phyloP scores from a whole-genome alignment of 2,797 vertebrate species.

The Schizopygopsis pylzovi region DNA sequence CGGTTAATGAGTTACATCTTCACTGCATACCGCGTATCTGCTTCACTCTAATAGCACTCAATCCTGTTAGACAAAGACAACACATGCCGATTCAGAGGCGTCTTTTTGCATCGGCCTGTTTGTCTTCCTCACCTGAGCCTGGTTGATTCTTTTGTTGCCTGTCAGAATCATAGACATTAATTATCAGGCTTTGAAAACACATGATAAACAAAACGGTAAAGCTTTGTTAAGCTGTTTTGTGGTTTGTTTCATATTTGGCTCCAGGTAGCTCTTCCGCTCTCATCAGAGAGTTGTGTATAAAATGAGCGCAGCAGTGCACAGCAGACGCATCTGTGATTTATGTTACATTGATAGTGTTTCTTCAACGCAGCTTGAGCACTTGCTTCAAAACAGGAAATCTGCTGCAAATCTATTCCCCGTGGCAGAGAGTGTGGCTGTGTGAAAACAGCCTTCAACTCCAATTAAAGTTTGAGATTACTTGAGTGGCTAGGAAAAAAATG shows the following conservation, averaged over 20 bases:
- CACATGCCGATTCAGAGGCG: background rate
- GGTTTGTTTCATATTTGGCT: slow-evolving; percentile 34
- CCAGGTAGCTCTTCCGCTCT: slow-evolving; percentile 23
- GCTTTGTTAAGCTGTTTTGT: background rate
- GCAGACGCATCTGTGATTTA: slow-evolving; percentile 33
- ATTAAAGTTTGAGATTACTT: slow-evolving; percentile 33
- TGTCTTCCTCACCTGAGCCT: slow-evolving; percentile 21
- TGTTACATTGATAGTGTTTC: slow-evolving; percentile 28
- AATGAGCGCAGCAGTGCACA: slow-evolving; percentile 16
- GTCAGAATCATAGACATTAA: background rate
- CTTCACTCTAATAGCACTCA: background rate
- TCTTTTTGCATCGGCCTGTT: background rate
- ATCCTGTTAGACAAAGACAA: background rate
- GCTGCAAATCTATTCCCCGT: slow-evolving; percentile 28
- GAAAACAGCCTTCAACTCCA: slow-evolving; percentile 37
- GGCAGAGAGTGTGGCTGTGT: slow-evolving; percentile 32
- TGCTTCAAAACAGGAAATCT: slow-evolving; percentile 38
- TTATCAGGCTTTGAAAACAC: background rate
- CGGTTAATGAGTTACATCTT: slow-evolving; percentile 65
- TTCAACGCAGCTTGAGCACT: slow-evolving; percentile 42
- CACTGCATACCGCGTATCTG: slow-evolving; percentile 30
- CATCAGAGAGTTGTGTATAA: slow-evolving; percentile 33
- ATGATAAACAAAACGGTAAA: slow-evolving; percentile 8
- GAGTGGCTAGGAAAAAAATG: background rate
- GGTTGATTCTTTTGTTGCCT: slow-evolving; percentile 25